Evolutionary conservation across 2,797 vertebrate species (phyloP), one percentile per base, ranked within the genome.

Genomic region (Dicrostonyx torquatus): DNA sequence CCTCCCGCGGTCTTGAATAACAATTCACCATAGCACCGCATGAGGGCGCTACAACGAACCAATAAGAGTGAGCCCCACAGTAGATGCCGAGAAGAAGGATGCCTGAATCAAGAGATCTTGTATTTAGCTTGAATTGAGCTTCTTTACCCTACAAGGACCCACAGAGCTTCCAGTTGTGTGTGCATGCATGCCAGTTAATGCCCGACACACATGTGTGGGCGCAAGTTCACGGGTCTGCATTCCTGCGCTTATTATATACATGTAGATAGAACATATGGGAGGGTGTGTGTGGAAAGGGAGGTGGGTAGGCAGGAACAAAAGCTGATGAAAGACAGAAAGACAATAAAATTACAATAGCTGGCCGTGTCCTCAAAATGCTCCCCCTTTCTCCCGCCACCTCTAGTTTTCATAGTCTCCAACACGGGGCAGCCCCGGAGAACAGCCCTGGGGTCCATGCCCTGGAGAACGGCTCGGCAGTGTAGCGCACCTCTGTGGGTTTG

Each of bases 11-110:
- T 43, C 55, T 72, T 55, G 50, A 10, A 14, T 77, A 89, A 26
- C 64, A 53, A 93, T 91, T 70, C 90, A 55, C 10, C 29, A 26
- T 18, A 77, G 55, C 0, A 84, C 60, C 97, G 94, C 93, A 80
- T 62, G 96, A 96, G 96, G 97, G 95, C 84, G 77, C 95, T 94
- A 53, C 64, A 80, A 77, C 0, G 77, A 90, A 40, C 12, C 79
- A 31, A 12, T 48, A 37, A 12, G 55, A 50, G 40, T 70, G 34
- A 55, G 58, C 37, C 45, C 15, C 40, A 0, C 2, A 20, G 60
- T 60, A 77, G 85, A 43, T 0, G 26, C 18, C 13, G 20, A 8
- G 29, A 7, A 37, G 17, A 3, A n/a, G 68, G 12, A 15, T 14
- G 4, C 2, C 14, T 10, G 76, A 29, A 55, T 48, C 4, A 29